phyloP scores from a whole-genome alignment of 2,113 vertebrate species.

The Podocnemis expansa region DNA sequence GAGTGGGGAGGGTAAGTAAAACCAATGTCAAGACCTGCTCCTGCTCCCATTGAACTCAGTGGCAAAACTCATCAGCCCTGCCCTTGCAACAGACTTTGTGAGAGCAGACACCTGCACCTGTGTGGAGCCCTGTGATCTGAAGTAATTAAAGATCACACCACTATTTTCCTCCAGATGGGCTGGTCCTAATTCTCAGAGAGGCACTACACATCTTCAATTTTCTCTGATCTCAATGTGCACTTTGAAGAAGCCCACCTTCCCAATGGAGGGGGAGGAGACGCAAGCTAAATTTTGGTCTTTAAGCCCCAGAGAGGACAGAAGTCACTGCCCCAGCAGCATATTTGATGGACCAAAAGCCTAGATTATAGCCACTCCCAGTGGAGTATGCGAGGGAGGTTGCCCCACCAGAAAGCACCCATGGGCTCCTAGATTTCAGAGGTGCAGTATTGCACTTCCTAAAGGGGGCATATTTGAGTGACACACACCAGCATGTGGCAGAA shows the following conservation, averaged over 20 bases:
- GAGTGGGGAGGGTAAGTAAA: background rate
- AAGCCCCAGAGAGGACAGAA: background rate
- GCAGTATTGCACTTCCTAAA: background rate
- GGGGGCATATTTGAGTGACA: background rate
- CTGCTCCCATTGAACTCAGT: background rate
- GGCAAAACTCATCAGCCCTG: background rate
- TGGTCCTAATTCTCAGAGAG: background rate
- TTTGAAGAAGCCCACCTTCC: background rate
- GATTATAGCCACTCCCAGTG: background rate
- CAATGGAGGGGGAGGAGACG: background rate
- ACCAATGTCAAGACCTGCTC: constrained; percentile 7
- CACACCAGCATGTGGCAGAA: rapidly evolving
- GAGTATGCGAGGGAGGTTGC: background rate
- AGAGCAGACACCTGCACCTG: background rate
- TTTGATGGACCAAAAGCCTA: background rate
- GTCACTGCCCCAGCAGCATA: background rate
- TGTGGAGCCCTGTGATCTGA: background rate
- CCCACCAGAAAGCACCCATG: background rate
- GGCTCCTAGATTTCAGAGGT: background rate
- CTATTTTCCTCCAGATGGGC: background rate
- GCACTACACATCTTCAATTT: background rate
- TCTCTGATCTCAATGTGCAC: background rate
- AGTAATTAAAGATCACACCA: background rate
- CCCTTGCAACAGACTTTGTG: background rate
- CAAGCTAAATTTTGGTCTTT: background rate